Conservation (phyloP, 1,140 invertebrate genomes). For the Anadara kagoshimensis region DNA sequence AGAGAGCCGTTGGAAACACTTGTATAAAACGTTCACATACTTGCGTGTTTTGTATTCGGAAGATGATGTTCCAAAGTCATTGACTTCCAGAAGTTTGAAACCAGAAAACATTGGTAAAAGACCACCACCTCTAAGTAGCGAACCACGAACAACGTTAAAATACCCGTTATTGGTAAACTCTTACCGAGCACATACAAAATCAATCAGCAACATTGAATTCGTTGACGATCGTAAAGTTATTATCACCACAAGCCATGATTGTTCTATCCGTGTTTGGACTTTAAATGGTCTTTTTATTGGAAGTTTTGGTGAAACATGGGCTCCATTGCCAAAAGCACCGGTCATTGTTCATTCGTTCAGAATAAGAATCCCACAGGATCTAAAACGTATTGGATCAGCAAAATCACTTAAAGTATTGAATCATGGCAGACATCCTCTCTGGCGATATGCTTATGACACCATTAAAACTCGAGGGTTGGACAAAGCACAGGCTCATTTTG, state of each 20-base stretch:
- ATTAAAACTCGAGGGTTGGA: conserved; percentile 32
- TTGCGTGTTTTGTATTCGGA: conserved; percentile 42
- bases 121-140: conserved; percentile 48
- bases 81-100: conserved; percentile 24
- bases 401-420: conserved; percentile 53
- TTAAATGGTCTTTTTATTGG: conserved; percentile 55
- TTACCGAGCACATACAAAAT: conserved; percentile 78
- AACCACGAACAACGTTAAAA: conserved; percentile 54
- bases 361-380: conserved; percentile 46
- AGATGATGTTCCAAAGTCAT: conserved; percentile 18
- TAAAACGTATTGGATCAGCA: conserved; percentile 48
- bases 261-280: conserved; percentile 75
- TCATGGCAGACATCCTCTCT: conserved; percentile 40
- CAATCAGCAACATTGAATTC: conserved; percentile 78
- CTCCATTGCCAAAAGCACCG: conserved; percentile 7
- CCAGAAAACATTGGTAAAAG: conserved; percentile 29
- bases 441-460: conserved; percentile 38
- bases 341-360: conserved; percentile 20
- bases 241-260: conserved; percentile 80
- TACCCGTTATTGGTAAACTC: conserved; percentile 81
- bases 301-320: conserved; percentile 56
- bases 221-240: conserved; percentile 74
- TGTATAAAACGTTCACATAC: conserved; percentile 82
- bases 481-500: conserved; percentile 38
- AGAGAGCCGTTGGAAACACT: conserved; percentile 75